Evolutionary conservation across 1,140 invertebrate species (phyloP), one percentile per base, ranked within the genome.

Genomic region (Nebria ingens): DNA sequence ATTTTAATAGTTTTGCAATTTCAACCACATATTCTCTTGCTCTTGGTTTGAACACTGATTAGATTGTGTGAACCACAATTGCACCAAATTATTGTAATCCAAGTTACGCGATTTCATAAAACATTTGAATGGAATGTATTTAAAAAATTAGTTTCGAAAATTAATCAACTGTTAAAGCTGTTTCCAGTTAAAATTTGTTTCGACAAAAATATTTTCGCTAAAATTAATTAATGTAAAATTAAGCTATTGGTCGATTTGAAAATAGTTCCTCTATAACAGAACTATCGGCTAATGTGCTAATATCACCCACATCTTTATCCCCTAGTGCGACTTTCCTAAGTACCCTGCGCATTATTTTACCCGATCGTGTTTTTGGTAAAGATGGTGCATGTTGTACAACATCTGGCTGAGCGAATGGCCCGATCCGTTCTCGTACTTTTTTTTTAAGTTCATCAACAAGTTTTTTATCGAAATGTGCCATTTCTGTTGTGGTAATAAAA

Each of bases 261-360:
- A 93, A 90, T 2, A 94, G 74, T 59, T 84, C 69, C 38, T 91
- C 83, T 21, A 98, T 86, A 56, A 97, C 82, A 2, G 73, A 74
- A 58, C 91, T 89, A 64, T 97, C 93, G 22, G 92, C 91, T 55
- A 98, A 72, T 0, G 95, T 97, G 11, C 91, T 92, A 0, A 84
- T 86, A 69, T 98, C 96, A 2, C 96, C 97, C 50, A 98, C 81
- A 61, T 97, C 84, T 23, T 73, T 74, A 62, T 95, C 91, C 40
- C 89, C 89, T 0, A 87, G 73, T 0, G 96, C 95, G 11, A 98
- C 86, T 77, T 98, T 97, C 51, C 94, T 77, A 21, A 98, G 72
- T 52, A 98, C 86, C 59, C 97, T 77, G 42, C 97, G 80, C 92
- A 98, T 98, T 45, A 98, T 98, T 74, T 99, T 99, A 2, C 97